Percentiles rank a stretch among this genome's conserved stretches.
These are phyloP conservation scores for Burhinus bistriatus DNA, from an alignment of 2,113 vertebrate genomes.

Conservation along the genomic window DNA sequence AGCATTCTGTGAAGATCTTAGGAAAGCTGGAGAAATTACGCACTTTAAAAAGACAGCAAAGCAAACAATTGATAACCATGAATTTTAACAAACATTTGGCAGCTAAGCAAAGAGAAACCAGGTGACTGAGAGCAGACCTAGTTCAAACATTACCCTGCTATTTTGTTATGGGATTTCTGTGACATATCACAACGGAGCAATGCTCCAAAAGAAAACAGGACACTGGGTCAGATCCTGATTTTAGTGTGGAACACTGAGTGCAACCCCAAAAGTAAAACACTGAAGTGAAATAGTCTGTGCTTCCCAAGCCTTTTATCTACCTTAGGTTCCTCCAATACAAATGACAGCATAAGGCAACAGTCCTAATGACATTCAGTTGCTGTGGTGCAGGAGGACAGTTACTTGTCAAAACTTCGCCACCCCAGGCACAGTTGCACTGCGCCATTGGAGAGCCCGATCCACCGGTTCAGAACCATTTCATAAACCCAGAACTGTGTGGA, in stretches of 20 bases:
- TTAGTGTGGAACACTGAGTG: neutral
- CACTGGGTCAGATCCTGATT: neutral
- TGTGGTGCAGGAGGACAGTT: too few species aligned
- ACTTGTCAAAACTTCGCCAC: neutral
- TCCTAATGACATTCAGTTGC: neutral
- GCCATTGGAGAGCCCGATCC: neutral
- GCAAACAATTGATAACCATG: neutral
- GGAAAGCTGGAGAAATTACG: neutral
- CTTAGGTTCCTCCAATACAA: neutral
- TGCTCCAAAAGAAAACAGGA: neutral
- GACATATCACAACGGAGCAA: neutral
- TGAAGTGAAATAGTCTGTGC: neutral
- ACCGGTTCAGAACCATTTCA: neutral
- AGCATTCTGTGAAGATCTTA: neutral
- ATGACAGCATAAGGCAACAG: neutral
- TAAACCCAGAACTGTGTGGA: neutral
- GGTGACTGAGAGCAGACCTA: neutral
- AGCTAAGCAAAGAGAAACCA: neutral
- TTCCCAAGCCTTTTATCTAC: neutral
- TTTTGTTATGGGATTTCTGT: neutral
- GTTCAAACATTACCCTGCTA: neutral
- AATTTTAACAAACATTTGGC: neutral
- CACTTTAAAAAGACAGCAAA: neutral
- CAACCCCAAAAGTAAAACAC: neutral
- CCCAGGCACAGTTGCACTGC: neutral